Evolutionary conservation across 2,113 vertebrate genomes (phyloP), one percentile per base, ranked within the genome.

Genomic region (Pseudorasbora parva): DNA sequence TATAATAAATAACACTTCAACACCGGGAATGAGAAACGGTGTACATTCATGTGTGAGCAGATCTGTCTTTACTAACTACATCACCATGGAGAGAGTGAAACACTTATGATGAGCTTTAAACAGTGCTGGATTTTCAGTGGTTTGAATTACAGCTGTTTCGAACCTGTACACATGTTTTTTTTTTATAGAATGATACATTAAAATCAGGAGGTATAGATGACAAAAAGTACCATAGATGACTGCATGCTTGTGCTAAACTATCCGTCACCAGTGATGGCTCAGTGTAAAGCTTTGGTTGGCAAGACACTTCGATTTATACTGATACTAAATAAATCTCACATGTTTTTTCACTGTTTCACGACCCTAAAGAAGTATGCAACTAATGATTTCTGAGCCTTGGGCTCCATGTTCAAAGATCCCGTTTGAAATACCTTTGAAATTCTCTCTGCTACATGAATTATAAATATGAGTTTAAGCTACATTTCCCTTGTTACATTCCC

Each of bases 31-130:
- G 45, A 69, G n/a, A 69, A 75, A 87, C 82, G 80, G 78, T 86
- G 41, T 87, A 81, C 66, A 23, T 89, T 78, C 78, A 47, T 87
- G 81, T 74, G 68, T 78, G 41, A 43, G 74, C 21, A 66, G 71
- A 80, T 77, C 43, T 54, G 41, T 87, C 88, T 88, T 69, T 88
- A 86, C 87, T 86, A 83, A 89, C 89, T 54, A 15, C 66, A 82
- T 93, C 91, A 82, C 93, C 93, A 93, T 93, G 92, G 93, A 90
- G 90, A 94, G 91, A 54, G 89, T 84, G 88, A 81, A 88, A 71
- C 85, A 88, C 79, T 86, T 64, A 45, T 45, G 59, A 47, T 62
- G 62, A 49, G 84, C 81, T 59, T 14, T 84, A 49, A 84, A 82
- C 81, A 84, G 78, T 43, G n/a, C 56, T 23, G 54, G 9, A 21